phyloP scores from a whole-genome alignment of 2,113 vertebrate genomes.

The Hepsetus odoe region DNA sequence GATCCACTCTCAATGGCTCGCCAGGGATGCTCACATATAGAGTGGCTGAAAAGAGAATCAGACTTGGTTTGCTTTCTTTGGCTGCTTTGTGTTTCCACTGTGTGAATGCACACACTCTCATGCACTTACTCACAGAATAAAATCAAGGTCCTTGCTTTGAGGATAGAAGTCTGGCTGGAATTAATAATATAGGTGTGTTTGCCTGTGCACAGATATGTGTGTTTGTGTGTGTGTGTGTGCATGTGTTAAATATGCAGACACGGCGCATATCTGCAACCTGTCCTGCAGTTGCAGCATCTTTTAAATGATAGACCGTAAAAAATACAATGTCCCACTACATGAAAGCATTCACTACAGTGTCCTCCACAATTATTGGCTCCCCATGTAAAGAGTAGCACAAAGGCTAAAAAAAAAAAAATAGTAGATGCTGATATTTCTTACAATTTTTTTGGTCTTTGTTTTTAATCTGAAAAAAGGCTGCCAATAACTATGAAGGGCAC shows the following conservation, averaged over 20 bases:
- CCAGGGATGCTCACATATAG: constrained; percentile 1
- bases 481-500: no score
- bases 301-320: constrained; percentile 19
- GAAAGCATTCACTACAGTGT: no score
- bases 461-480: no score
- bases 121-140: neutral
- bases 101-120: neutral
- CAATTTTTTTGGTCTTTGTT: no score
- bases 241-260: neutral
- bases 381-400: no score
- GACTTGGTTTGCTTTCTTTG: constrained; percentile 12
- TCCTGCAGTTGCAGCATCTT: neutral
- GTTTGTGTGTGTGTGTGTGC: neutral
- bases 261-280: neutral
- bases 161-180: neutral
- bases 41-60: constrained; percentile 25
- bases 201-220: neutral
- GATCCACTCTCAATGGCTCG: constrained; percentile 9
- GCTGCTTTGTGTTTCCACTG: constrained; percentile 5
- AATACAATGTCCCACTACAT: neutral
- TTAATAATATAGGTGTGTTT: neutral
- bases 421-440: no score
- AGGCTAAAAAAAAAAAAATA: no score
- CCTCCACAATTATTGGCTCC: neutral
- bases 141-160: neutral